These are phyloP conservation scores for Chloroceryle inda DNA, from an alignment of 2,797 vertebrate species.

Conservation along the genomic window DNA sequence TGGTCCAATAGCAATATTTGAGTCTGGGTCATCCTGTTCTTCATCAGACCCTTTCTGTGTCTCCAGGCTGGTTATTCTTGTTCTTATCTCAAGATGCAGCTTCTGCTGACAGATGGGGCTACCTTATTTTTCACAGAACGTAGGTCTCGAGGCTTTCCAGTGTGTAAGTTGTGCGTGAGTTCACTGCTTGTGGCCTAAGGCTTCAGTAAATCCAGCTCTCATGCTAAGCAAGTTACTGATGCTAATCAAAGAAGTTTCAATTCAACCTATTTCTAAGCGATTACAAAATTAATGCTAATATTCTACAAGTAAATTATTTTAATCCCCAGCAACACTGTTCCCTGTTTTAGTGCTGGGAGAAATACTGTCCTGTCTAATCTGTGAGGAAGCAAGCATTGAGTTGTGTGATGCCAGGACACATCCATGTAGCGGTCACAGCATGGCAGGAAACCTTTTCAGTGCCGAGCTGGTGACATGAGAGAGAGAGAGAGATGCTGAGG, in stretches of 20 bases:
- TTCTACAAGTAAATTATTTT: background rate
- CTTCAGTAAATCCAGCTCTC: background rate
- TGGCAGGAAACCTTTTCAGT: background rate
- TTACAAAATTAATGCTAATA: background rate
- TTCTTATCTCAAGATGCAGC: background rate
- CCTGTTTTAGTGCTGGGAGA: background rate
- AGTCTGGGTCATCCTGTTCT: background rate
- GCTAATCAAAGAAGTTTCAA: background rate
- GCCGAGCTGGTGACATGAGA: background rate
- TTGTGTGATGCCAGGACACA: fast-evolving
- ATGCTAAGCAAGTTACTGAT: background rate
- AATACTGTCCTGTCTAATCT: background rate
- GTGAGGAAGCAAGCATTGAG: background rate
- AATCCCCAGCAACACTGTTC: background rate
- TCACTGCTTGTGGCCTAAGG: background rate
- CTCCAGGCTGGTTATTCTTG: background rate
- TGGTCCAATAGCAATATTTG: background rate
- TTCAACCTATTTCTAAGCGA: background rate
- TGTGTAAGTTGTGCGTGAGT: background rate
- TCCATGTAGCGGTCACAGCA: fast-evolving
- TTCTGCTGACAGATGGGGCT: background rate
- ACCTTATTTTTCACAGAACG: background rate
- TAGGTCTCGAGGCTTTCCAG: background rate
- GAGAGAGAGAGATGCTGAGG: background rate
- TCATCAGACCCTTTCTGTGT: background rate